Base-by-base conservation (phyloP, 2,888 invertebrate species). In the Phania funesta region DNA sequence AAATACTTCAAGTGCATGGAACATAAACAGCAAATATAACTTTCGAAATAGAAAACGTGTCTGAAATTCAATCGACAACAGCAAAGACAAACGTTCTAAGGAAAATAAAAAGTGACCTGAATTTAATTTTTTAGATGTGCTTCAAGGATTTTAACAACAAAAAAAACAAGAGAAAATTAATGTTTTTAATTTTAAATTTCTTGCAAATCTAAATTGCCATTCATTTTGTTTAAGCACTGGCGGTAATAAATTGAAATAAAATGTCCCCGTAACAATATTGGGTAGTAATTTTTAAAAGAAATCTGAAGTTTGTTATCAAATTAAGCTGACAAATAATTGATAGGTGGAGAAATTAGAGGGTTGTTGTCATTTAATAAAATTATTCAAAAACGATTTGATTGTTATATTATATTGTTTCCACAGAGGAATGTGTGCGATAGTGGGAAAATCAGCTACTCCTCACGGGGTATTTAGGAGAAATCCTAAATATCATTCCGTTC, bases 21-120 rank as follows among this genome's bases (percentile, higher is more conserved):
- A 52, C 44, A 70, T 22, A 41, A 54, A 26, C 9, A 56, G 56
- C 32, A 41, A 54, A 18, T 56, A 48, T 26, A 58, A 58, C 24
- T 67, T 44, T 29, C 48, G 48, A 76, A 77, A 74, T 70, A 74
- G 68, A 74, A 74, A 78, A 82, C 81, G 81, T 82, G 81, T 78
- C 65, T 70, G 73, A 78, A 81, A 58, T 81, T 62, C 56, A 77
- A 77, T 68, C 78, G 77, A 70, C 76, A 68, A 54, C 29, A 71
- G 60, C 54, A 46, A 58, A 65, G 29, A 52, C 46, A 56, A 56
- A 48, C 56, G 67, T 79, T 68, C 62, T 16, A 24, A 44, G 1
- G 7, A 50, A 50, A 16, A 46, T 20, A 46, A 68, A 58, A 24
- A 52, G 67, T 76, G 76, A 68, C 76, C 76, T 60, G 76, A 76